Evolutionary conservation across 1,140 invertebrate species (phyloP).

Genomic region (Temnothorax curvispinosus): DNA sequence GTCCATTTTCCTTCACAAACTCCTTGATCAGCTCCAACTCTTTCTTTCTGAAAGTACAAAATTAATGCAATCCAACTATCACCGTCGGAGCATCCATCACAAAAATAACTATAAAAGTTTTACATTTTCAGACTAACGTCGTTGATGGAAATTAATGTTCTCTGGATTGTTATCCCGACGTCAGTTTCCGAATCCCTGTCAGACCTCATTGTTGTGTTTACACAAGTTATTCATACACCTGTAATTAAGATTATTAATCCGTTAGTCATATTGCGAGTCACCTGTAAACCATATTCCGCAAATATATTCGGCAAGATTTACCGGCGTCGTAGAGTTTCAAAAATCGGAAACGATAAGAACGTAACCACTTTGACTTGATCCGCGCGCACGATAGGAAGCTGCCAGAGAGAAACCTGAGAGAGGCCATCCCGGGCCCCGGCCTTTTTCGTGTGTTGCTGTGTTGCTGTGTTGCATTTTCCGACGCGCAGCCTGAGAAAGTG

Average conservation of each 20-base stretch:
- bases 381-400: neutral
- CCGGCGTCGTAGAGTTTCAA: neutral
- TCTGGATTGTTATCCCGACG: slow-evolving; percentile 65
- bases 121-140: slow-evolving; percentile 73
- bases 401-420: too few relatives aligned
- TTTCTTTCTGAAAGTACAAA: slow-evolving; percentile 65
- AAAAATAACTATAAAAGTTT: slow-evolving; percentile 31
- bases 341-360: too few relatives aligned
- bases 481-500: too few relatives aligned
- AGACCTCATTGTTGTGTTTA: neutral
- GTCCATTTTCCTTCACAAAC: slow-evolving; percentile 72
- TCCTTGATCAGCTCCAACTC: slow-evolving; percentile 76
- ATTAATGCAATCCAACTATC: neutral
- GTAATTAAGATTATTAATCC: neutral
- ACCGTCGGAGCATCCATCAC: neutral
- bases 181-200: neutral
- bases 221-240: neutral
- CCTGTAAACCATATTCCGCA: neutral
- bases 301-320: neutral
- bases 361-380: too few relatives aligned
- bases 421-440: too few relatives aligned
- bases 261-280: neutral
- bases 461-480: too few relatives aligned
- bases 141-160: slow-evolving; percentile 68
- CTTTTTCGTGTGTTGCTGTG: too few relatives aligned